Evolutionary conservation across 2,113 vertebrate species (phyloP), one percentile per base, ranked within the genome.

Genomic region (Thalassarche chlororhynchos): DNA sequence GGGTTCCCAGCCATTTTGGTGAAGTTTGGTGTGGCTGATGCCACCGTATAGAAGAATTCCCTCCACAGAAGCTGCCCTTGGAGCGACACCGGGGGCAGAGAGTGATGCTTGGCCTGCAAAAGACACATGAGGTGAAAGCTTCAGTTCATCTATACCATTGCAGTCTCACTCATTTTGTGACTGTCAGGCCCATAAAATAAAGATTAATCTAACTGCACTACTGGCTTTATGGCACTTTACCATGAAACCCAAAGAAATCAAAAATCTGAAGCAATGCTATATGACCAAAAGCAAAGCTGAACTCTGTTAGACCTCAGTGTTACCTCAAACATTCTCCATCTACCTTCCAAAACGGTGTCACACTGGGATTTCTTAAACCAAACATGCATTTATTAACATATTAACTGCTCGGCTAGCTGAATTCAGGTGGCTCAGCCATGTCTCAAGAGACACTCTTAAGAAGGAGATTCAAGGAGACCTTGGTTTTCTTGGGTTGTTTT

Each of bases 1-100:
- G 99, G 99, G 96, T 99, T 99, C 66, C 99, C 99, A 38, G 99
- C 99, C 99, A 99, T 99, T 94, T 99, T 99, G 97, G 99, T 99
- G 95, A 99, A 99, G 91, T 99, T 98, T 44, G 99, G 98, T 98
- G 97, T 99, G 98, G 91, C 92, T 40, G 99, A 99, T 65, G 99
- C 99, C 28, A 99, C 98, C 1, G 99, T 99, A 64, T 99, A 99
- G 98, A 99, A 99, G 97, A 99, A 99, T 94, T 99, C 99, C 71
- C 99, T 98, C 99, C 99, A 99, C 71, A 99, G 92, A 16, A 99
- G 97, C 96, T 99, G 99, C 54, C 99, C 99, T 49, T 99, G 99
- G 62, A 99, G 98, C 0, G 99, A 99, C 55, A 99, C 94, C 2
- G 89, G 98, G 0, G 99, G 99, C 46, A 99, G 99, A 4, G 98